These are phyloP conservation scores for Cyprinodon brontotheroides DNA, from an alignment of 2,113 vertebrate genomes.

Conservation along the genomic window DNA sequence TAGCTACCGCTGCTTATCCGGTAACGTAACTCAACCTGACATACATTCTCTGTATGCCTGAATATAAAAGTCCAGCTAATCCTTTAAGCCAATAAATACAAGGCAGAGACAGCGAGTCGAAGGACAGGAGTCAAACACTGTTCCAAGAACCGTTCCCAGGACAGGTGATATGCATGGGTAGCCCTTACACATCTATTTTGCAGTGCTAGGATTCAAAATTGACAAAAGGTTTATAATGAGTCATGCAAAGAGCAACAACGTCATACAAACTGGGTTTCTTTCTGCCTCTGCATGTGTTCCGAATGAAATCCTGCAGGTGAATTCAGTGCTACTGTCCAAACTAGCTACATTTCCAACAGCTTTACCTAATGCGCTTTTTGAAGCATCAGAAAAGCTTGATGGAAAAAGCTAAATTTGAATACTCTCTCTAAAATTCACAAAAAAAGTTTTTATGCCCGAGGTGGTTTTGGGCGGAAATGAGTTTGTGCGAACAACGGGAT, in stretches of 20 bases:
- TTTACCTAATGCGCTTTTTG: too few species aligned
- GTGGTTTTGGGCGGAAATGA: too few species aligned
- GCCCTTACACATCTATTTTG: conserved; percentile 25
- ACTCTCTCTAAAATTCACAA: too few species aligned
- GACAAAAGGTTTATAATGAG: neutral
- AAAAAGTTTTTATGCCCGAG: too few species aligned
- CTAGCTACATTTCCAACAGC: neutral
- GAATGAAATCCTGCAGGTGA: neutral
- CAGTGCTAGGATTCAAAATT: conserved; percentile 39
- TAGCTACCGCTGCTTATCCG: conserved; percentile 10
- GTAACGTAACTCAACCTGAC: conserved; percentile 42
- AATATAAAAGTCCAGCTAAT: conserved; percentile 68
- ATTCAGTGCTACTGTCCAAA: neutral
- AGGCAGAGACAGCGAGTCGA: conserved; percentile 36
- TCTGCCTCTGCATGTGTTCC: neutral
- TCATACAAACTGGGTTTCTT: neutral
- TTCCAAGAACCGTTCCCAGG: conserved; percentile 9
- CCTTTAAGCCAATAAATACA: conserved; percentile 75
- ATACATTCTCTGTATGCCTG: conserved; percentile 37
- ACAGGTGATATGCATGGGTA: conserved; percentile 29
- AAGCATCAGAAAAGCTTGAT: too few species aligned
- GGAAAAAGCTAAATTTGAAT: too few species aligned
- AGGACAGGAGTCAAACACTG: conserved; percentile 54
- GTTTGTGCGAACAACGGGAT: too few species aligned
- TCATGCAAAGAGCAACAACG: conserved; percentile 8